A percentile compares a stretch with the other conserved stretches of the same genome.
Evolutionary conservation across 2,888 invertebrate genomes (phyloP).

Genomic region (Agrypnus murinus): DNA sequence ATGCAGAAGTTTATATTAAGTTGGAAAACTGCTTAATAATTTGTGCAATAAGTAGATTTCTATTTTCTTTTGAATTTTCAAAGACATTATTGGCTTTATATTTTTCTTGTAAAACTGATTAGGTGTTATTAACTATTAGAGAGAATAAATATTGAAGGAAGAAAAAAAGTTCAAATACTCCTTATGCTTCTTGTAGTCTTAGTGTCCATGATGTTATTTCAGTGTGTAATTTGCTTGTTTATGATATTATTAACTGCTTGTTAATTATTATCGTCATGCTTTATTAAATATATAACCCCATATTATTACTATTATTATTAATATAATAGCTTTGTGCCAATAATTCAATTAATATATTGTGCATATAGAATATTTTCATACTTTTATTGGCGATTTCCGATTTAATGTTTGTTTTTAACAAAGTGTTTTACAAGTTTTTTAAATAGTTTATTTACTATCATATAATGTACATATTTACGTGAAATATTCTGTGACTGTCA

Average conservation of each 20-base stretch:
- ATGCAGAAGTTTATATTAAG: too few species aligned
- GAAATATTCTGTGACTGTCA: too few species aligned
- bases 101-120: not conserved
- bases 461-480: too few species aligned
- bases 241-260: conserved; percentile 29
- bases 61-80: not conserved
- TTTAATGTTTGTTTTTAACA: not conserved
- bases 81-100: not conserved
- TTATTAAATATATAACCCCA: conserved; percentile 19
- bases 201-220: conserved; percentile 25
- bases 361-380: not conserved
- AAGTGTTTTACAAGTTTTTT: too few species aligned
- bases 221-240: conserved; percentile 35
- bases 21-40: too few species aligned
- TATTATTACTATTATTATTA: conserved; percentile 1
- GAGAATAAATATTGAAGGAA: not conserved
- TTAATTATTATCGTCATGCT: conserved; percentile 24
- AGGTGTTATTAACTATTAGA: too few species aligned
- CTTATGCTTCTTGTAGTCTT: conserved; percentile 21
- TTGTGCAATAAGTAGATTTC: conserved; percentile 3
- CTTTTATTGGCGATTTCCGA: conserved; percentile 18
- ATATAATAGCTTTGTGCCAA: conserved; percentile 28
- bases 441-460: too few species aligned
- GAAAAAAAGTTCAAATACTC: conserved; percentile 25
- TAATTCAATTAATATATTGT: not conserved